phyloP scores from a whole-genome alignment of 2,888 invertebrate species.

The Agonopterix arenella region DNA sequence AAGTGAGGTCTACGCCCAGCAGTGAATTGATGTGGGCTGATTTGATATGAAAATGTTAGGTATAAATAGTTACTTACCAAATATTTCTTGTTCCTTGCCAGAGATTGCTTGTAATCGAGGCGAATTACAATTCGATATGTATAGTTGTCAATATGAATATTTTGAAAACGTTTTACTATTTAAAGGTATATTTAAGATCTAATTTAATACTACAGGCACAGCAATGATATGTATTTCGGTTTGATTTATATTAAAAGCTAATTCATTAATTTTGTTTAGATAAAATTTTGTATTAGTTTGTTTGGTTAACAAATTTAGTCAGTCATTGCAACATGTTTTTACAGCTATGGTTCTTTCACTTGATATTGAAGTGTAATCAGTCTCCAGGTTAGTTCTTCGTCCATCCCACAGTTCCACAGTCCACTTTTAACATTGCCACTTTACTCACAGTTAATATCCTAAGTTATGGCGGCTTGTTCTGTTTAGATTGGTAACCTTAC shows the following conservation, averaged over 20 bases:
- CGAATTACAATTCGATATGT: background rate
- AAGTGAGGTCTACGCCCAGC: too few species aligned
- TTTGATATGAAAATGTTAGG: too few species aligned
- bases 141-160: background rate
- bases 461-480: constrained; percentile 46
- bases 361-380: constrained; percentile 5
- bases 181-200: constrained; percentile 4
- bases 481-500: constrained; percentile 33
- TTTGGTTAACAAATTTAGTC: background rate
- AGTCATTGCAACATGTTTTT: background rate
- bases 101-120: too few species aligned
- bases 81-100: too few species aligned
- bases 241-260: constrained; percentile 42
- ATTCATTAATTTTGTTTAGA: constrained; percentile 26
- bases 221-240: constrained; percentile 66
- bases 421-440: constrained; percentile 25
- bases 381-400: constrained; percentile 23
- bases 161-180: too few species aligned
- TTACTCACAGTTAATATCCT: constrained; percentile 30
- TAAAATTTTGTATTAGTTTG: background rate
- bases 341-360: background rate
- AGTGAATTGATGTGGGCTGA: too few species aligned
- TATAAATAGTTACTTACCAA: too few species aligned
- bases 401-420: constrained; percentile 25
- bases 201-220: constrained; percentile 60